Evolutionary conservation across 1,140 invertebrate genomes (phyloP).

Genomic region (Zelostemma sp.): DNA sequence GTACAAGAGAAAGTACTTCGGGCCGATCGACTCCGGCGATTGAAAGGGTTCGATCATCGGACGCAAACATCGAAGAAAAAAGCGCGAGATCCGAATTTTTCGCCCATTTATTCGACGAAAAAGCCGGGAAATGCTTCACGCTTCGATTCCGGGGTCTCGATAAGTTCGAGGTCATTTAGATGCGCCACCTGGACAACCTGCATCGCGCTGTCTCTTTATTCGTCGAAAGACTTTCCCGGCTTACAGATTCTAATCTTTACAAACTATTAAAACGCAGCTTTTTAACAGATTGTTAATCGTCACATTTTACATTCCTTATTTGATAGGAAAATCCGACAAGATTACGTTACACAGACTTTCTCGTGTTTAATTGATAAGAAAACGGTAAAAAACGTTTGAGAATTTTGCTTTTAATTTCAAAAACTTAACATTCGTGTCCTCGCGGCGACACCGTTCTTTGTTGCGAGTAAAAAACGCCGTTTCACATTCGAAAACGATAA

Average conservation of each 20-base stretch:
- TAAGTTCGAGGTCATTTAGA: background rate
- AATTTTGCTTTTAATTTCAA: no score
- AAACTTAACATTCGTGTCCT: no score
- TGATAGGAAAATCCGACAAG: background rate
- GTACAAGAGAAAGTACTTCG: constrained; percentile 3
- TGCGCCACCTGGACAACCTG: background rate
- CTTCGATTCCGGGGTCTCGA: background rate
- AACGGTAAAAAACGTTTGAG: no score
- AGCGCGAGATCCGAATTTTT: no score
- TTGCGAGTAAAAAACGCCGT: no score
- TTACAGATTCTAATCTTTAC: background rate
- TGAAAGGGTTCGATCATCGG: background rate
- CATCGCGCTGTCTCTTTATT: background rate
- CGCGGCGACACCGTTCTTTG: no score
- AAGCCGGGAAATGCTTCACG: background rate
- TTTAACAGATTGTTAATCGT: background rate
- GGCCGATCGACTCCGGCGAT: background rate
- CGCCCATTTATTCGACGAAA: no score
- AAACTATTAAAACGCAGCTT: background rate
- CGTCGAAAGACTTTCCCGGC: background rate
- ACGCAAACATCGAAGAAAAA: no score
- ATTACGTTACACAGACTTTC: background rate
- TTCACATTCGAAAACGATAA: no score
- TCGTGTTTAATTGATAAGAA: constrained; percentile 30
- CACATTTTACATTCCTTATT: background rate